Conservation (phyloP, 2,113 vertebrate genomes). For the Apaloderma vittatum region DNA sequence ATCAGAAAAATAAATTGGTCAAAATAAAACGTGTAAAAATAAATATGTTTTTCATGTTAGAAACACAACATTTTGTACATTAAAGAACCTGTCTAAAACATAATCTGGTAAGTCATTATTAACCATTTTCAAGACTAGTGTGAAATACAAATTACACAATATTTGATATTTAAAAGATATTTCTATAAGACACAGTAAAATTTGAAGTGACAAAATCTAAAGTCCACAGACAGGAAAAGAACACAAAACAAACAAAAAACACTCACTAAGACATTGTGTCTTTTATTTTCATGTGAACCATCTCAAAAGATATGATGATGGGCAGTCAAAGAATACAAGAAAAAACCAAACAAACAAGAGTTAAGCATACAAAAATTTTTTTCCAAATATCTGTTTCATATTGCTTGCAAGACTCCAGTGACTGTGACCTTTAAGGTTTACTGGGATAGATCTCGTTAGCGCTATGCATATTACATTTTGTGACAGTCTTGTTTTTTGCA, state of each 20-base stretch:
- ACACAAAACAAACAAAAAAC: not conserved
- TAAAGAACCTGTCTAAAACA: not conserved
- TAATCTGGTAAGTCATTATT: not conserved
- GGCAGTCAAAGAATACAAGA: not conserved
- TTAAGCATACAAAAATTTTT: not conserved
- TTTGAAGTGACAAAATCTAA: not conserved
- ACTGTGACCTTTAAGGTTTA: not conserved
- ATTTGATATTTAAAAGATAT: not conserved
- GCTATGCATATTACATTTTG: not conserved
- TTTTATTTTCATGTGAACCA: not conserved
- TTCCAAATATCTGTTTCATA: not conserved
- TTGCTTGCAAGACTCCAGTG: not conserved
- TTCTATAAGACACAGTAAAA: not conserved
- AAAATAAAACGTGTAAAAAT: not conserved
- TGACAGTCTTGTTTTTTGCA: not conserved
- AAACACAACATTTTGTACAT: not conserved
- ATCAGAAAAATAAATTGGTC: not conserved
- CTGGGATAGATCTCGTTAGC: not conserved
- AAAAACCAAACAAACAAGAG: not conserved
- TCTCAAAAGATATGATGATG: not conserved
- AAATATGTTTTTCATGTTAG: not conserved
- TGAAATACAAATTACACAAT: not conserved
- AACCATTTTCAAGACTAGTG: not conserved
- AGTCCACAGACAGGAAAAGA: not conserved
- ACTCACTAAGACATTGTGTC: accelerated